Evolutionary conservation across 2,888 invertebrate genomes (phyloP).

Genomic region (Seira sanloemensis): DNA sequence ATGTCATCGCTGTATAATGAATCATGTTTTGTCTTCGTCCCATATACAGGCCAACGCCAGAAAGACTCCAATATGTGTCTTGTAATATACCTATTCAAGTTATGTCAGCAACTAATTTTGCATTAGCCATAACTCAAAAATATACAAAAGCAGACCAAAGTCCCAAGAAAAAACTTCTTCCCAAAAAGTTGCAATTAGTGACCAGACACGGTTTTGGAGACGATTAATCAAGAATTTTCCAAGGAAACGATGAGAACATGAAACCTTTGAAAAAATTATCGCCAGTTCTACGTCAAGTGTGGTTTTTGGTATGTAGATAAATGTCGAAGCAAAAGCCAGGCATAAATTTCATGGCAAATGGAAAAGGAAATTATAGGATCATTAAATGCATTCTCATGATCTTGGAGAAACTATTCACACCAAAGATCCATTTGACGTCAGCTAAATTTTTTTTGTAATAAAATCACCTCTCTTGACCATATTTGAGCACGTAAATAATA

Average conservation of each 20-base stretch:
- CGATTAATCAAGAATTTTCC: background rate
- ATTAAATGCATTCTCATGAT: slow-evolving; percentile 41
- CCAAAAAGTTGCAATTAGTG: background rate
- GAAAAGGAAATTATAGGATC: background rate
- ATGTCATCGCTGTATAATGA: too few species aligned
- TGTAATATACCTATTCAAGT: background rate
- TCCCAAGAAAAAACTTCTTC: background rate
- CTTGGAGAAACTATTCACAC: background rate
- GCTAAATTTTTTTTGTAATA: background rate
- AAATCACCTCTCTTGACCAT: too few species aligned
- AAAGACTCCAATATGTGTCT: background rate
- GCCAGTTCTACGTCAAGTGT: too few species aligned
- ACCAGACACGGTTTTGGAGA: background rate
- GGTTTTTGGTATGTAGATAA: too few species aligned
- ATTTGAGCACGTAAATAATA: too few species aligned
- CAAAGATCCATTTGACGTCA: slow-evolving; percentile 21
- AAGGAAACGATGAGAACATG: too few species aligned
- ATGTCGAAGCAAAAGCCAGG: too few species aligned
- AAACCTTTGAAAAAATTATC: too few species aligned
- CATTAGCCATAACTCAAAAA: background rate
- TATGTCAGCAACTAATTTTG: background rate
- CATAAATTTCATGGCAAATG: too few species aligned
- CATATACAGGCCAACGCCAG: background rate
- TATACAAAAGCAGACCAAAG: background rate
- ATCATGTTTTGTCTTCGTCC: background rate